Percentiles rank a stretch among this genome's conserved stretches.
These are phyloP conservation scores for Gymnobelideus leadbeateri DNA, from an alignment of 2,113 vertebrate genomes.

Conservation along the genomic window DNA sequence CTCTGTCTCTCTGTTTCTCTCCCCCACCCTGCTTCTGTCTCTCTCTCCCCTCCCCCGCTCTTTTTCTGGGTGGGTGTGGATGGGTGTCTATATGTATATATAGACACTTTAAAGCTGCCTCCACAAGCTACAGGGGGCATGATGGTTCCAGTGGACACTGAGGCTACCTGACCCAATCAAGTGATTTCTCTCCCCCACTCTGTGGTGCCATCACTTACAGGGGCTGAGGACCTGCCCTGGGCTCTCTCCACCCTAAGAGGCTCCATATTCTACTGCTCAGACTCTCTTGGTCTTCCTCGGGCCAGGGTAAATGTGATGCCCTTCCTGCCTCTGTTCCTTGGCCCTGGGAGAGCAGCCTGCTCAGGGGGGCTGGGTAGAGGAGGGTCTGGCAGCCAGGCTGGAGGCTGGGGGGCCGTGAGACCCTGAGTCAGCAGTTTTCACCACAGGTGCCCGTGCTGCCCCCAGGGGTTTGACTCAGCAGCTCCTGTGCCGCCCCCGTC, in stretches of 20 bases:
- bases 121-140: too few relatives aligned
- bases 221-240: constrained; percentile 40
- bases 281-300: background rate
- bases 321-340: constrained; percentile 11
- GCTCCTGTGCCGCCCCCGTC: background rate
- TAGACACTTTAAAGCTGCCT: too few relatives aligned
- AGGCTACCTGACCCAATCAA: too few relatives aligned
- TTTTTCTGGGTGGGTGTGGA: too few relatives aligned
- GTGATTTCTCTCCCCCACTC: too few relatives aligned
- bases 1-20: too few relatives aligned
- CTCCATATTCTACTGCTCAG: constrained; percentile 39
- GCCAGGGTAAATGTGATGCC: constrained; percentile 21
- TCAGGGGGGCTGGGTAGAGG: constrained; percentile 4
- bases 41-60: too few relatives aligned
- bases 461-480: constrained; percentile 65
- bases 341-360: background rate
- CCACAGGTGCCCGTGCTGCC: background rate
- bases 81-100: too few relatives aligned
- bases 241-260: constrained; percentile 8
- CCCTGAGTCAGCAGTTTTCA: constrained; percentile 65
- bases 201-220: background rate
- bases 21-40: too few relatives aligned
- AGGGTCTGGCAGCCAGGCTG: background rate
- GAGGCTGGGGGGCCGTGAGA: background rate
- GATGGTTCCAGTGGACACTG: too few relatives aligned